phyloP scores from a whole-genome alignment of 2,888 invertebrate species.

The Steinernema carpocapsae region DNA sequence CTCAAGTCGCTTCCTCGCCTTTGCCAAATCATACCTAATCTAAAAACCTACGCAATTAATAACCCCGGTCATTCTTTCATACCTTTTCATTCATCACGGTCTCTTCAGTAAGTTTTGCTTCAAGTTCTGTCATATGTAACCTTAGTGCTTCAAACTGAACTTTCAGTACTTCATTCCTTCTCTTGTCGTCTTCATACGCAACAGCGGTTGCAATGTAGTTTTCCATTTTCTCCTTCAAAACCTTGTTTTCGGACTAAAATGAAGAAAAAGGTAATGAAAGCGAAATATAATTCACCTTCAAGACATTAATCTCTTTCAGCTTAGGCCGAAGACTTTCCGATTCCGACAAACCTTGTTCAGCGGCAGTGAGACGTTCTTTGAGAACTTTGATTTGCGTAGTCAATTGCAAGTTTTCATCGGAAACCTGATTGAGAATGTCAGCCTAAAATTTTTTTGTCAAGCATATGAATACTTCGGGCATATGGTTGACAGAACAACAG shows the following conservation, averaged over 20 bases:
- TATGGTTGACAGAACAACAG: background rate
- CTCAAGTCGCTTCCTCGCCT: background rate
- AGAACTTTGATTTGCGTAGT: background rate
- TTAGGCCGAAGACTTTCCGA: background rate
- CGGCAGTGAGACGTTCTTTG: background rate
- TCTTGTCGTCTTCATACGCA: conserved; percentile 15
- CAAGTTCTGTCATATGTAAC: background rate
- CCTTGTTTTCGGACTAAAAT: conserved; percentile 20
- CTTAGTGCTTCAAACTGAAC: conserved; percentile 2
- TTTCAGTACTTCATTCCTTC: conserved; percentile 13
- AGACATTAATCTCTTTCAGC: background rate
- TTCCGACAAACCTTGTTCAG: background rate
- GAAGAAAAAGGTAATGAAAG: background rate
- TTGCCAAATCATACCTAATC: background rate
- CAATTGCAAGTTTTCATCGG: conserved; percentile 1
- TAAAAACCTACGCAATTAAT: background rate
- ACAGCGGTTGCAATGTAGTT: conserved; percentile 6
- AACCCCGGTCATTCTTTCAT: background rate
- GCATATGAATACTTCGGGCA: no score
- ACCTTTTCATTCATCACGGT: conserved; percentile 19
- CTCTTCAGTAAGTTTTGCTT: background rate
- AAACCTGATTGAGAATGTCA: background rate
- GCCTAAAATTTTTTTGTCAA: background rate
- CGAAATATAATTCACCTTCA: background rate
- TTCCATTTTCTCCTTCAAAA: conserved; percentile 2